phyloP scores from a whole-genome alignment of 2,888 invertebrate genomes.

The Nomada fabriciana region DNA sequence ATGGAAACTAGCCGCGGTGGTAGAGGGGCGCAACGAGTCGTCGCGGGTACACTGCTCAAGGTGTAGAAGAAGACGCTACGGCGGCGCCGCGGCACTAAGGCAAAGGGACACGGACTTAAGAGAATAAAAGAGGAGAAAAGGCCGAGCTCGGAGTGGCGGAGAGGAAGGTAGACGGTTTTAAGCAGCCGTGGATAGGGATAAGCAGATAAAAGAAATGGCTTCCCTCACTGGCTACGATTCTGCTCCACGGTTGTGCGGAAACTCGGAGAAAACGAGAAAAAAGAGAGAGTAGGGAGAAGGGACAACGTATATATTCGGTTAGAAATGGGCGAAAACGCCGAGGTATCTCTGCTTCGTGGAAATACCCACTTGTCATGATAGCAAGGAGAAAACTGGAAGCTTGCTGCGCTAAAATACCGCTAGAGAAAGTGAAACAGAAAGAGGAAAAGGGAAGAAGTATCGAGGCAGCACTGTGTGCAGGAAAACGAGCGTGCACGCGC shows the following conservation, averaged over 20 bases:
- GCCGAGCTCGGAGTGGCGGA: conserved; percentile 18
- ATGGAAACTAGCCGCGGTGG: conserved; percentile 68
- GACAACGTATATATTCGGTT: conserved; percentile 5
- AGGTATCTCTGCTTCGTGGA: conserved; percentile 1
- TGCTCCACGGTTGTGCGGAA: conserved; percentile 46
- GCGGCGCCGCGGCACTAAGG: conserved; percentile 11
- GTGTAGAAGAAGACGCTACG: conserved; percentile 7
- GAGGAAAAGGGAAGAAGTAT: background rate
- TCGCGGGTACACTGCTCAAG: conserved; percentile 30
- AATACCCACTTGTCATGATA: conserved; percentile 22
- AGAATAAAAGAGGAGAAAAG: conserved; percentile 37
- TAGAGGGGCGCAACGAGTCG: background rate
- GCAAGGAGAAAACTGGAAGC: conserved; percentile 10
- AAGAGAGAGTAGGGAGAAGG: background rate
- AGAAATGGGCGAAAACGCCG: conserved; percentile 24
- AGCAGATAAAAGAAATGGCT: conserved; percentile 72
- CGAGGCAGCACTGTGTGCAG: background rate
- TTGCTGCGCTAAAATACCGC: conserved; percentile 10
- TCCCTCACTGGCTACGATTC: conserved; percentile 44
- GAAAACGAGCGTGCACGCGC: conserved; percentile 40
- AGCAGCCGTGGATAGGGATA: conserved; percentile 71
- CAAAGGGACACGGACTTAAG: conserved; percentile 48
- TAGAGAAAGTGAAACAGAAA: background rate
- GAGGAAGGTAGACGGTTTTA: conserved; percentile 62
- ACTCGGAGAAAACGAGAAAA: conserved; percentile 33